Evolutionary conservation across 2,797 vertebrate species (phyloP), one percentile per base, ranked within the genome.

Genomic region (Gadopsis bispinosus): DNA sequence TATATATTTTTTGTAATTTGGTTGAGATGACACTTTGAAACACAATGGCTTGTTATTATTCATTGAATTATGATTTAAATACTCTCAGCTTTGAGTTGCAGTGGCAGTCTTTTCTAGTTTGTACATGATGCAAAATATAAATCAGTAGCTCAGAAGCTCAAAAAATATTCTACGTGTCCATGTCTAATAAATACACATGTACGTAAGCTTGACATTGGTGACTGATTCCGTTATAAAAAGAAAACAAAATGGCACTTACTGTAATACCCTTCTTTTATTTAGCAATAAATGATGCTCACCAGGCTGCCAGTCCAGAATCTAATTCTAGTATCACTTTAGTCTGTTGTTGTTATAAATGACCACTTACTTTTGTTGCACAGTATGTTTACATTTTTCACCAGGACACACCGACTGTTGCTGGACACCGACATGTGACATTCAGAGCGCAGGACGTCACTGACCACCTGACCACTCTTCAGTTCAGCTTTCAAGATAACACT

Each of bases 341-440:
- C 31, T 43, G 13, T 9, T 17, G 17, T 16, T 55, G n/a, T 37
- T 13, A 43, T 10, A 33, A 69, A 58, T 31, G 5, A 35, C 4
- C 20, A 14, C 1, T 37, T 12, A 48, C 1, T 33, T 53, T n/a
- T 58, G 4, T 47, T 26, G n/a, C 9, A 19, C 14, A 39, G 14
- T 14, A 14, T 45, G 17, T 50, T 62, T 39, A 14, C 8, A 35
- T 20, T 31, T 70, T 43, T n/a, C 31, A 63, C 22, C 16, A 7
- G 35, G 31, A 61, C 39, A 73, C 35, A 20, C 14, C n/a, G 53
- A 59, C 71, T 70, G 41, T 37, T 64, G 53, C 41, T 64, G 22
- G 22, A 51, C 37, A 66, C 29, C 43, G 58, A 37, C 67, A 65
- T 37, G 75, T 73, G 69, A 73, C 73, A 48, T 51, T 74, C 50